Evolutionary conservation across 2,797 vertebrate genomes (phyloP), one percentile per base, ranked within the genome.

Genomic region (Harpagifer antarcticus): DNA sequence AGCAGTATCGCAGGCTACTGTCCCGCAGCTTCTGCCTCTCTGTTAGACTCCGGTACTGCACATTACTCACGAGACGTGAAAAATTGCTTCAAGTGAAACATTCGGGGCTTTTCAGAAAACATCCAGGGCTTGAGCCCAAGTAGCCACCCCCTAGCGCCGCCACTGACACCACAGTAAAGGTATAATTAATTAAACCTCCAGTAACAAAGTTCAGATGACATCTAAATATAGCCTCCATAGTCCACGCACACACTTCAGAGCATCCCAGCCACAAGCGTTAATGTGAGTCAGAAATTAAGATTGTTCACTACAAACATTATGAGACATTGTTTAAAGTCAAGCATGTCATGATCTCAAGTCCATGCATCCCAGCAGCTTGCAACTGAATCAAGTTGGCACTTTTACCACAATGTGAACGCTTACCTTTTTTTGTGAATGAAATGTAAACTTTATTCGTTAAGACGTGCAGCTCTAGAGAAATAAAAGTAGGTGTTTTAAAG

Each of bases 361-460:
- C 56, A 8, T 53, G 68, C 78, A 48, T 40, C 23, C 12, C 74
- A 81, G 79, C 67, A 74, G 61, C 53, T 70, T 44, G 65, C 67
- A 79, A 70, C 7, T 33, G 33, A 37, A 37, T 37, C 7, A 37
- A 37, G 33, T 37, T 37, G 33, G 33, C 33, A 89, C 81, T 80
- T 85, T 64, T 12, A 74, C 33, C 64, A 44, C 3, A 37, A 37
- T 37, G 33, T 33, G 33, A 33, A 33, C 33, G 6, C 7, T 33
- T 33, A 33, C 33, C 0, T 33, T 8, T 33, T 56, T 72, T 71
- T 67, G 58, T 82, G 80, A 72, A 72, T 81, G 31, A 78, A 83
- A 81, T 91, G 33, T 37, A 6, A 37, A 88, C 82, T 85, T 86
- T 63, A 74, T 72, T 70, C 14, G 3, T 60, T 58, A 60, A 64